A percentile compares a stretch with the other conserved stretches of the same genome.
Evolutionary conservation across 2,888 invertebrate species (phyloP).

Genomic region (Sipha maydis): DNA sequence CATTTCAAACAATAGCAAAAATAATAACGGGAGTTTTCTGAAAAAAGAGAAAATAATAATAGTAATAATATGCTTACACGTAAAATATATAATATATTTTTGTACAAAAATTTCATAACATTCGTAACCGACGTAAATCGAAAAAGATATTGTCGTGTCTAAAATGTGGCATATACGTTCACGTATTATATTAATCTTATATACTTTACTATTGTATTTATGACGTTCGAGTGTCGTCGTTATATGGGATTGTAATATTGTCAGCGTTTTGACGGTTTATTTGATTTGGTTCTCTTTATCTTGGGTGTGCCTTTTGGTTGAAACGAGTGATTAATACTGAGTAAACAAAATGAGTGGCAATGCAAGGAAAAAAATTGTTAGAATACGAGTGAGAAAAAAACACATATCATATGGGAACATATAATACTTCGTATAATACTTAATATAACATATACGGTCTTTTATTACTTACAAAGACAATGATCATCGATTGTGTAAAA

Average conservation of each 20-base stretch:
- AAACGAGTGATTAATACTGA: slow-evolving; percentile 22
- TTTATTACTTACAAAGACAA: slow-evolving; percentile 26
- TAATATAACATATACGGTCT: slow-evolving; percentile 28
- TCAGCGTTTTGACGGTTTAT: slow-evolving; percentile 38
- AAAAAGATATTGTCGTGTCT: background rate
- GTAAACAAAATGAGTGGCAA: slow-evolving; percentile 19
- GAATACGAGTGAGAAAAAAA: slow-evolving; percentile 9
- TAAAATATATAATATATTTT: background rate
- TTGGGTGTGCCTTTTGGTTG: slow-evolving; percentile 33
- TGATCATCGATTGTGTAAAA: slow-evolving; percentile 21
- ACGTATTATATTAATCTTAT: background rate
- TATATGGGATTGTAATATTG: slow-evolving; percentile 2
- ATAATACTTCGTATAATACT: background rate
- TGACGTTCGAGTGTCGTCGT: slow-evolving; percentile 20
- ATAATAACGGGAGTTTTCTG: background rate
- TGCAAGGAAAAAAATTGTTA: background rate
- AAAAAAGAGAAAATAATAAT: background rate
- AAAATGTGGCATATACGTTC: background rate
- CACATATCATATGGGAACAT: background rate
- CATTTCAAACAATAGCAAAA: background rate
- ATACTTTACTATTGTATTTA: background rate
- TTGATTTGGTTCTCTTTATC: slow-evolving; percentile 49
- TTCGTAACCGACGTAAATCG: background rate
- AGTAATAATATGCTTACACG: background rate
- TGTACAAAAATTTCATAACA: background rate